These are phyloP conservation scores for Psittacula echo DNA, from an alignment of 2,797 vertebrate genomes.

Conservation along the genomic window DNA sequence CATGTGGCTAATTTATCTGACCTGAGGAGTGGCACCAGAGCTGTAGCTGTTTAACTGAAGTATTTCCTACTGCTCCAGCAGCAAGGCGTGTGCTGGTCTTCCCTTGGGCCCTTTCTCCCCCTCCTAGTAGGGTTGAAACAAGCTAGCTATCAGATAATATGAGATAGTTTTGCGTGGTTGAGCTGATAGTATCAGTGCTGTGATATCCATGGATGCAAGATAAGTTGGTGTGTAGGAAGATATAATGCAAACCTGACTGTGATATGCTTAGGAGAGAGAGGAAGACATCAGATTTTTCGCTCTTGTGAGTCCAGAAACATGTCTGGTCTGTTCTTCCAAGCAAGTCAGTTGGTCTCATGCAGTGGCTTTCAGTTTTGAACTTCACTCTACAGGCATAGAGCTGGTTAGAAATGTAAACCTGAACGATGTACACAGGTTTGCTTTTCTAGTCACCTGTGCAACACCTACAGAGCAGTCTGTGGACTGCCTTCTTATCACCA, in stretches of 20 bases:
- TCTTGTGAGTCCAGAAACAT: neutral
- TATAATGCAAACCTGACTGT: neutral
- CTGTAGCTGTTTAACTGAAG: neutral
- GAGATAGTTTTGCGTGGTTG: neutral
- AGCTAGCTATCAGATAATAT: neutral
- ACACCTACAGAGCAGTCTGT: accelerated
- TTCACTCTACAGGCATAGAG: neutral
- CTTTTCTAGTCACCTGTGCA: neutral
- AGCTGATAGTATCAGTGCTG: neutral
- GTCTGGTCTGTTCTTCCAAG: neutral
- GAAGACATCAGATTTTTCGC: neutral
- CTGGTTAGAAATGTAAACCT: neutral
- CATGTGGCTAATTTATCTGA: neutral
- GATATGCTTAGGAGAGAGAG: neutral
- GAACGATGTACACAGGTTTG: neutral
- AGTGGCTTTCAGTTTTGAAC: neutral
- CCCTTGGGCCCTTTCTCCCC: neutral
- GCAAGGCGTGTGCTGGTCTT: neutral
- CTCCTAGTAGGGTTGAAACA: neutral
- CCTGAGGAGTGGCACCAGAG: neutral
- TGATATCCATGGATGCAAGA: neutral
- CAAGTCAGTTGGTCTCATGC: neutral
- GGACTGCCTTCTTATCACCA: neutral
- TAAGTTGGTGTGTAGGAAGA: neutral
- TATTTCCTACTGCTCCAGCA: neutral